Evolutionary conservation across 2,797 vertebrate species (phyloP).

Genomic region (Meda fulgida): DNA sequence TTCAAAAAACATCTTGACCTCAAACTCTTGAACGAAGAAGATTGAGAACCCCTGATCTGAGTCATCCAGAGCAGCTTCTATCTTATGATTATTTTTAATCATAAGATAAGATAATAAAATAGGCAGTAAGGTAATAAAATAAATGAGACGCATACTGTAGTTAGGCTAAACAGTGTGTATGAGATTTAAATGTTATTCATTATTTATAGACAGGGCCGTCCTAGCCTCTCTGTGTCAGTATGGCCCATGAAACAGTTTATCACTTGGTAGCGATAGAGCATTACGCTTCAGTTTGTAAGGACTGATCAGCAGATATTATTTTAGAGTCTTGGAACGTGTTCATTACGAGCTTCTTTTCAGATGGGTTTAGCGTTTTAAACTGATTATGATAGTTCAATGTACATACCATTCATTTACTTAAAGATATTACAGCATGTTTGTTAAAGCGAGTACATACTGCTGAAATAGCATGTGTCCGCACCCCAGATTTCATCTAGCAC

Average conservation of each 20-base stretch:
- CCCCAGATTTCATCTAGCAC: neutral
- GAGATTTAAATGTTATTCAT: constrained; percentile 58
- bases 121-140: constrained; percentile 39
- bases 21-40: neutral
- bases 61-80: constrained; percentile 6
- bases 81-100: constrained; percentile 30
- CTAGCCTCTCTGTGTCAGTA: neutral
- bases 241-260: constrained; percentile 19
- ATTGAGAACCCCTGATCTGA: constrained; percentile 25
- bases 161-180: constrained; percentile 81
- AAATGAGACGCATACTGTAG: constrained; percentile 66
- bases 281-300: constrained; percentile 11
- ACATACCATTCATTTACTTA: neutral
- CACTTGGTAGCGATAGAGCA: neutral
- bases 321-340: constrained; percentile 56
- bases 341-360: neutral
- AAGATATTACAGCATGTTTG: constrained; percentile 6
- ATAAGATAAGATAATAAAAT: too few relatives aligned
- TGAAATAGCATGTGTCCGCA: neutral
- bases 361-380: neutral
- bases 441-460: neutral
- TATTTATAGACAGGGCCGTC: neutral
- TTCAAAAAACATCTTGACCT: neutral
- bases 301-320: constrained; percentile 55
- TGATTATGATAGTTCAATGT: neutral